Evolutionary conservation across 2,888 invertebrate genomes (phyloP).

Genomic region (Leptinotarsa haldemani): DNA sequence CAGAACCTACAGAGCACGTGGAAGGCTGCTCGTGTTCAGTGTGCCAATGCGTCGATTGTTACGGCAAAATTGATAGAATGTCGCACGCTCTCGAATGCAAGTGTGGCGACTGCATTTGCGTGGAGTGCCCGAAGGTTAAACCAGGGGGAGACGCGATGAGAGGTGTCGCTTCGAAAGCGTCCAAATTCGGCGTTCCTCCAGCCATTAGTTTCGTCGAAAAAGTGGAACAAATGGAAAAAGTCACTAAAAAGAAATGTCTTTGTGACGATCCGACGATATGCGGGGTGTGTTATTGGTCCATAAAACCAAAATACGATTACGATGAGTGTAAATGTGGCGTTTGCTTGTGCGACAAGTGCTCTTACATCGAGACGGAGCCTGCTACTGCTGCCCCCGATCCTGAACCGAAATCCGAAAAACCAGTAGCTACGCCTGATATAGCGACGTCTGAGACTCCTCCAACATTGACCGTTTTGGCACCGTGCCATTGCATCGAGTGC

Average conservation of each 20-base stretch:
- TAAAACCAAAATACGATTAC: slow-evolving; percentile 21
- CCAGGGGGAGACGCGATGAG: background rate
- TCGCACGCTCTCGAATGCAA: slow-evolving; percentile 22
- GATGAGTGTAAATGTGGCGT: slow-evolving; percentile 33
- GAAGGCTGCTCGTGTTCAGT: slow-evolving; percentile 31
- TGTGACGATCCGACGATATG: slow-evolving; percentile 15
- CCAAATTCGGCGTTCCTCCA: background rate
- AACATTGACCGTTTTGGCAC: slow-evolving; percentile 1
- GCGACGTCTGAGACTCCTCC: background rate
- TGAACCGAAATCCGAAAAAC: background rate
- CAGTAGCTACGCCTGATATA: background rate
- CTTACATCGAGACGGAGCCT: slow-evolving; percentile 16
- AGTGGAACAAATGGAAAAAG: background rate
- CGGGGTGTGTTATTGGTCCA: slow-evolving; percentile 34
- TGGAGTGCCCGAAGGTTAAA: slow-evolving; percentile 18
- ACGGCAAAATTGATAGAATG: background rate
- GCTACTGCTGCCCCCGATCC: no score
- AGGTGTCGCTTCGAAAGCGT: slow-evolving; percentile 13
- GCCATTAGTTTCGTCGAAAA: no score
- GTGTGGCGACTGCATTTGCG: slow-evolving; percentile 37
- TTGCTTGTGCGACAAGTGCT: slow-evolving; percentile 31
- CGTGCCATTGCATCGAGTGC: slow-evolving; percentile 45
- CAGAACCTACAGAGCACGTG: background rate
- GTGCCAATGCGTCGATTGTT: slow-evolving; percentile 33
- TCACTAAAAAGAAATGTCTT: background rate